Conservation (phyloP, 2,888 invertebrate genomes). For the Xestia c-nigrum region DNA sequence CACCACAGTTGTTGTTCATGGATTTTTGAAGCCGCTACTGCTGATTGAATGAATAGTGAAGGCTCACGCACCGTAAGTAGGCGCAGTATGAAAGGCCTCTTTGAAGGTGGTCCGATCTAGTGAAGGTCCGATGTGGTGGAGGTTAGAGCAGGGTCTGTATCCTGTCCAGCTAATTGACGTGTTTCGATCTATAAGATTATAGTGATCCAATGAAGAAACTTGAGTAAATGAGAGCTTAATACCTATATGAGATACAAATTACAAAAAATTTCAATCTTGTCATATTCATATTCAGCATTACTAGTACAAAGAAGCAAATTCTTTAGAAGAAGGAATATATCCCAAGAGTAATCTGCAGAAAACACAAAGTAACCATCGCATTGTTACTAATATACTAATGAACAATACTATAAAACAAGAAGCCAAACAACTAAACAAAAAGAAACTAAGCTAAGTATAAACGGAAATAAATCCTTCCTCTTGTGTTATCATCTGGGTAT, state of each 20-base stretch:
- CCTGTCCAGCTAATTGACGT: not conserved
- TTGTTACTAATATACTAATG: slow-evolving; percentile 28
- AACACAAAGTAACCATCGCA: not conserved
- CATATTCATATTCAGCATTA: not conserved
- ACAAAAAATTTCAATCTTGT: not conserved
- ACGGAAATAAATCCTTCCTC: slow-evolving; percentile 34
- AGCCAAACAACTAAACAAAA: slow-evolving; percentile 12
- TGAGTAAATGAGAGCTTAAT: not conserved
- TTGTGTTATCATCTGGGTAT: slow-evolving; percentile 37
- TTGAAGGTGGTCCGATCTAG: not conserved
- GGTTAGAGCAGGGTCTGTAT: not conserved
- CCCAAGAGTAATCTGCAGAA: not conserved
- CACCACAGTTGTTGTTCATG: not conserved
- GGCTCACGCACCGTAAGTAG: not conserved
- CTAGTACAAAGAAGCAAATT: not conserved
- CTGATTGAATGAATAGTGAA: not conserved
- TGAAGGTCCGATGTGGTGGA: not conserved
- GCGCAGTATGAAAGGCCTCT: not conserved
- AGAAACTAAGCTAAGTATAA: slow-evolving; percentile 6
- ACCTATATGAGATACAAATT: not conserved
- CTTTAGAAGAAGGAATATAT: not conserved
- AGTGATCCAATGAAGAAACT: too few relatives aligned
- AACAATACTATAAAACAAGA: slow-evolving; percentile 16
- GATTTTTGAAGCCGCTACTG: not conserved
- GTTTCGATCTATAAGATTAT: too few relatives aligned